Percentiles rank a stretch among this genome's conserved stretches.
These are phyloP conservation scores for Uromys caudimaculatus DNA, from an alignment of 2,797 vertebrate genomes.

Conservation along the genomic window DNA sequence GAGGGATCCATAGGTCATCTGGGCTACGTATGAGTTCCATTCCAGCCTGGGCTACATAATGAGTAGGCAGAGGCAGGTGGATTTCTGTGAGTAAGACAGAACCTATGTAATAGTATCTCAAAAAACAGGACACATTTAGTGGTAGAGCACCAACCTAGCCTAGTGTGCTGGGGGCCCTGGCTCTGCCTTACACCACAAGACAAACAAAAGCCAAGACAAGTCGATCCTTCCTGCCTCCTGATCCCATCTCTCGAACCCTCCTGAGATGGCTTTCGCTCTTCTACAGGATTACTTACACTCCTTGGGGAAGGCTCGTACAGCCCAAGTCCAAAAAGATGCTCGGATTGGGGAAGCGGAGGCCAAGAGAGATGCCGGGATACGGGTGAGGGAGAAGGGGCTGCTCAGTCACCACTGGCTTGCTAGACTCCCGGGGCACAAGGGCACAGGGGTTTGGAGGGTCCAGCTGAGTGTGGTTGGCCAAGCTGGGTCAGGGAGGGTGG, in stretches of 20 bases:
- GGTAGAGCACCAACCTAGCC: neutral
- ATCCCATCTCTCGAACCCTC: neutral
- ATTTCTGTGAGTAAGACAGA: neutral
- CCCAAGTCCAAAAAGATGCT: conserved; percentile 96
- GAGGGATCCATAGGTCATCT: neutral
- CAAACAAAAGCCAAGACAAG: neutral
- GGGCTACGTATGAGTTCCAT: neutral
- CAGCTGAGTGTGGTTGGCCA: no score
- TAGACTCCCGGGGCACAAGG: neutral
- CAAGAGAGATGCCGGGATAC: conserved; percentile 95
- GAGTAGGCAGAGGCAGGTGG: neutral
- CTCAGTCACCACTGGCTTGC: neutral
- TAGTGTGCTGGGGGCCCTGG: neutral
- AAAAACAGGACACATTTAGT: neutral
- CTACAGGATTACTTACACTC: conserved; percentile 93
- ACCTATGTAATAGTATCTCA: neutral
- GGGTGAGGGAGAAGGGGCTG: conserved; percentile 86
- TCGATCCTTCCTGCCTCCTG: neutral
- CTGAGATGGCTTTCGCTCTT: neutral
- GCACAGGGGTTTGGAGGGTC: neutral
- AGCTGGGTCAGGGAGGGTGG: neutral
- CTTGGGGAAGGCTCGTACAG: conserved; percentile 95
- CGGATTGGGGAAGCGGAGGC: conserved; percentile 96
- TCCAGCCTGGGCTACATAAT: neutral
- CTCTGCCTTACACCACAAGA: neutral